Evolutionary conservation across 2,888 invertebrate genomes (phyloP), one percentile per base, ranked within the genome.

Genomic region (Cerastoderma edule): DNA sequence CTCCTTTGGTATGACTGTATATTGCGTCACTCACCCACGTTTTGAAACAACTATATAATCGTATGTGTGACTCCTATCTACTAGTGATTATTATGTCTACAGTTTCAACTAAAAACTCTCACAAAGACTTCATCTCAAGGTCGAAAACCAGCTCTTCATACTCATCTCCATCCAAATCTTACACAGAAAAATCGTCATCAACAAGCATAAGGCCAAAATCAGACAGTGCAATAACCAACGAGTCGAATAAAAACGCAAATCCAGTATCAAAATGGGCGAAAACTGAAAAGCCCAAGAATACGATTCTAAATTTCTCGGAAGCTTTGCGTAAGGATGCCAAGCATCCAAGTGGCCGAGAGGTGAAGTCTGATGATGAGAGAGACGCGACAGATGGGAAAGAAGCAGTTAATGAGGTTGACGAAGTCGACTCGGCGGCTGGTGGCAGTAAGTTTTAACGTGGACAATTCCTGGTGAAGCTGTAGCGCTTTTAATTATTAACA

Each of bases 181-280:
- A 56, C 22, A 32, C 30, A 30, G 70, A 73, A n/a, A 50, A 64
- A n/a, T 66, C 69, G 48, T 53, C 67, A 39, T 71, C 67, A 48
- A 54, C 71, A 67, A 53, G 57, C 56, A n/a, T 30, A 27, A 54
- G 50, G 65, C 39, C 67, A 22, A 74, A 71, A 53, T 70, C 71
- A 30, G 50, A 68, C 35, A 72, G 78, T 78, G 78, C 74, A 78
- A 78, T 75, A 39, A 60, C n/a, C n/a, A 65, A n/a, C 30, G 27
- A 53, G 13, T 53, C 71, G 30, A 71, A 53, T 19, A 48, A 46
- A 60, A 73, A 73, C 27, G 30, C 63, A 16, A 19, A 39, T 24
- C n/a, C 70, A 33, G 53, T 39, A 46, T 27, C 50, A 39, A 48
- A 65, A 75, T 27, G 13, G n/a, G 54, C 71, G 10, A 74, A 72